Conservation (phyloP, 2,113 vertebrate genomes). For the Neomonachus schauinslandi region DNA sequence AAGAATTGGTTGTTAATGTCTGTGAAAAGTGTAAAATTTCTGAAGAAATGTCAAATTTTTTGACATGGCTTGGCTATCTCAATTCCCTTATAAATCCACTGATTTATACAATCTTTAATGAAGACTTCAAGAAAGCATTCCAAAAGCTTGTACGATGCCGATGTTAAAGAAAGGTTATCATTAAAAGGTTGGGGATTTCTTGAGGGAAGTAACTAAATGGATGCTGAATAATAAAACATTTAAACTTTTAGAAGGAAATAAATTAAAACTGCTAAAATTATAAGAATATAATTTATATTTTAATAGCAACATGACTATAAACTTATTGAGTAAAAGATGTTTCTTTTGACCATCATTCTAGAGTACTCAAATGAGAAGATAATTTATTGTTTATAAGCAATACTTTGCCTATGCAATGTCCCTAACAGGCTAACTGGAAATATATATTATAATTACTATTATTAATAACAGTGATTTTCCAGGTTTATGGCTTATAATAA, state of each 20-base stretch:
- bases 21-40: slow-evolving; percentile 93
- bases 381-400: slow-evolving; percentile 36
- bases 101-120: slow-evolving; percentile 99
- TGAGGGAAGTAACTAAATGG: slow-evolving; percentile 25
- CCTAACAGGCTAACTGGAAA: slow-evolving; percentile 12
- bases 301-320: slow-evolving; percentile 27
- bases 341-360: slow-evolving; percentile 45
- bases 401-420: slow-evolving; percentile 61
- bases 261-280: slow-evolving; percentile 38
- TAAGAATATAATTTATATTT: slow-evolving; percentile 53
- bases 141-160: slow-evolving; percentile 95
- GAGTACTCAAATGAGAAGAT: slow-evolving; percentile 47
- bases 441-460: not conserved
- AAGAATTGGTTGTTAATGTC: slow-evolving; percentile 96
- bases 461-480: slow-evolving; percentile 43
- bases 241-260: slow-evolving; percentile 45
- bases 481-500: not conserved
- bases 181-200: not conserved
- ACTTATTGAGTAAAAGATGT: not conserved
- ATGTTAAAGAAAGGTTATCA: slow-evolving; percentile 85
- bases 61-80: slow-evolving; percentile 98
- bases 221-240: slow-evolving; percentile 27
- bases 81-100: slow-evolving; percentile 99
- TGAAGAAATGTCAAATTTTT: slow-evolving; percentile 94
- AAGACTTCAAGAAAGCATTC: slow-evolving; percentile 99